Conservation (phyloP, 2,113 vertebrate genomes). For the Larimichthys crocea region DNA sequence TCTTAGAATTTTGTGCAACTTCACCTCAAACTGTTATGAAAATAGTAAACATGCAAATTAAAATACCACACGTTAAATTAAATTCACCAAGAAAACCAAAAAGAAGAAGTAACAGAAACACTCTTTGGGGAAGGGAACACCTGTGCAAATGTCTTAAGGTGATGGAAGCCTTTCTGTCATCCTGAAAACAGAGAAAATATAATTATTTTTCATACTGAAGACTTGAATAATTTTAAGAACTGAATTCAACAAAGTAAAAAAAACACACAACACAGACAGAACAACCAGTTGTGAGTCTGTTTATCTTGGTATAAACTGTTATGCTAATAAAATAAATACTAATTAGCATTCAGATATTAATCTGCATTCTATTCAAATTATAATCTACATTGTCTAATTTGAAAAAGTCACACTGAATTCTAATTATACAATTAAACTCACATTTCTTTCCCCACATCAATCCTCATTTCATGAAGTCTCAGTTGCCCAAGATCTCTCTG, state of each 20-base stretch:
- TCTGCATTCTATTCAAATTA: neutral
- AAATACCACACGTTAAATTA: slow-evolving; percentile 28
- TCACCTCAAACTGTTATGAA: slow-evolving; percentile 20
- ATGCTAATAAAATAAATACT: neutral
- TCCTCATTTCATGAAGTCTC: slow-evolving; percentile 25
- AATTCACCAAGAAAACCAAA: slow-evolving; percentile 30
- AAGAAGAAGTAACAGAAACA: slow-evolving; percentile 16
- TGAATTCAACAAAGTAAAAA: neutral
- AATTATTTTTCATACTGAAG: neutral
- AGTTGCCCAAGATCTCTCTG: slow-evolving; percentile 64
- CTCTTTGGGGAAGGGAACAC: slow-evolving; percentile 6
- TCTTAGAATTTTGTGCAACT: slow-evolving; percentile 5
- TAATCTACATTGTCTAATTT: neutral
- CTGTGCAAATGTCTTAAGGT: slow-evolving; percentile 33
- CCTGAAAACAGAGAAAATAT: slow-evolving; percentile 50
- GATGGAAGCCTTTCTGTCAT: slow-evolving; percentile 18
- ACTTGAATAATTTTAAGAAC: neutral
- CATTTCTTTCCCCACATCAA: slow-evolving; percentile 30
- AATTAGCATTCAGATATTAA: neutral
- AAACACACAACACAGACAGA: neutral
- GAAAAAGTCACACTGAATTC: neutral
- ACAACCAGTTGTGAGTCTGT: neutral
- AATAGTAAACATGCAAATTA: slow-evolving; percentile 36
- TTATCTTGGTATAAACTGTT: too few relatives aligned
- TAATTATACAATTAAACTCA: slow-evolving; percentile 43